These are phyloP conservation scores for Acipenser transmontanus DNA, from an alignment of 2,797 vertebrate species.

Conservation along the genomic window DNA sequence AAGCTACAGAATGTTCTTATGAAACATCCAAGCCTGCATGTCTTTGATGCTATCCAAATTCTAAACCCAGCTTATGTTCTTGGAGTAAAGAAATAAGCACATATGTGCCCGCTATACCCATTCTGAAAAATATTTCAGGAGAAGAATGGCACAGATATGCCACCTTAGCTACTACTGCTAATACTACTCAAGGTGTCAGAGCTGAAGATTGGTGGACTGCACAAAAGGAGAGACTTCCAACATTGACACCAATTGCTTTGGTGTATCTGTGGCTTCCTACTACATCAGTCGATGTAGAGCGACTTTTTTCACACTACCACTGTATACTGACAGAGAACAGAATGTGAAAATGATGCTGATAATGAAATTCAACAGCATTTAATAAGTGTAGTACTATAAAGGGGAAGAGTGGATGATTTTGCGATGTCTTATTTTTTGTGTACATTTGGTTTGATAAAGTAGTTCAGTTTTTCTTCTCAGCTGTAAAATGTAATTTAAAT, in stretches of 20 bases:
- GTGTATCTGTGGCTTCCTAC: neutral
- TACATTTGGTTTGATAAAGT: too few relatives aligned
- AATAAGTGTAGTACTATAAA: too few relatives aligned
- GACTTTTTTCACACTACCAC: too few relatives aligned
- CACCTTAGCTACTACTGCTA: neutral
- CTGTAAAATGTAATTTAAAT: too few relatives aligned
- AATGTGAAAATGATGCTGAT: too few relatives aligned
- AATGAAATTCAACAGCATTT: too few relatives aligned
- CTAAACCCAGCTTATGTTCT: neutral
- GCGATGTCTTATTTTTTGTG: too few relatives aligned
- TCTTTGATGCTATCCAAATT: neutral
- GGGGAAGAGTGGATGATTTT: too few relatives aligned
- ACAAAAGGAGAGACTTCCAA: neutral
- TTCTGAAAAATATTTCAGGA: neutral
- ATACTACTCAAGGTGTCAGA: neutral
- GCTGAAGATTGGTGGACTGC: conserved; percentile 1
- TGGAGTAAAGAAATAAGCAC: neutral
- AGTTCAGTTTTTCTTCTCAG: too few relatives aligned
- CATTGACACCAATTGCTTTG: neutral
- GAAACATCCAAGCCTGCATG: conserved; percentile 3
- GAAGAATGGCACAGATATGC: neutral
- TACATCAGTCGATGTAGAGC: too few relatives aligned
- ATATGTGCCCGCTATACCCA: neutral
- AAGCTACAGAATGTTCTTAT: neutral
- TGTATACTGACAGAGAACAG: too few relatives aligned